Conservation (phyloP, 2,888 invertebrate species). For the Ectemnius cavifrons region DNA sequence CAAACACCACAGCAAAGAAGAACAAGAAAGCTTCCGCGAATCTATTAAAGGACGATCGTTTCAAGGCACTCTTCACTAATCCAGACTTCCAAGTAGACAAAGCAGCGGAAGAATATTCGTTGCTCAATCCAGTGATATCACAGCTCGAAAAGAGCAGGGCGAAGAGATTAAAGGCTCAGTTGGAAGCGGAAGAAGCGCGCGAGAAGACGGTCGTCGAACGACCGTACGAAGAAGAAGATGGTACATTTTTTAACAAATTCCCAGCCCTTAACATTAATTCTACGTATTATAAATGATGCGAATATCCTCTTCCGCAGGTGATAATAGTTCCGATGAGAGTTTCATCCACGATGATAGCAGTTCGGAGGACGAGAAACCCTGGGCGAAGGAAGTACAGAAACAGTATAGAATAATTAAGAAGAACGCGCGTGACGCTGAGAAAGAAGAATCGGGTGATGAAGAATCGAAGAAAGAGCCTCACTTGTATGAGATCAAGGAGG, state of each 20-base stretch:
- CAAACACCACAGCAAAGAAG: constrained; percentile 80
- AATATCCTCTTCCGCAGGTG: constrained; percentile 40
- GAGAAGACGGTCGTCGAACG: constrained; percentile 65
- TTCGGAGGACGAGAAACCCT: constrained; percentile 90
- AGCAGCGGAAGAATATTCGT: constrained; percentile 90
- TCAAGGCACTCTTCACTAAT: constrained; percentile 93
- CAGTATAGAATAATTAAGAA: constrained; percentile 79
- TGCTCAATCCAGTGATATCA: constrained; percentile 93
- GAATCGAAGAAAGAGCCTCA: constrained; percentile 77
- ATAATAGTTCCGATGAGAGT: constrained; percentile 72
- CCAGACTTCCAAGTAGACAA: constrained; percentile 95
- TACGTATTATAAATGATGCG: background rate
- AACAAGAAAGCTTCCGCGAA: constrained; percentile 80
- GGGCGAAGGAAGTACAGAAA: constrained; percentile 89
- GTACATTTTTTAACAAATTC: background rate
- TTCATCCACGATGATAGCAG: constrained; percentile 76
- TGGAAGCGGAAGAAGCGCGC: constrained; percentile 68
- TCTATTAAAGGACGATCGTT: constrained; percentile 91
- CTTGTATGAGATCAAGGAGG: constrained; percentile 82
- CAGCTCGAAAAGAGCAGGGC: constrained; percentile 84
- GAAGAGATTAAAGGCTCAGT: constrained; percentile 80
- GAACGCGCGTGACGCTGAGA: constrained; percentile 67
- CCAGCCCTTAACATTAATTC: too few relatives aligned
- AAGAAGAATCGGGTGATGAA: constrained; percentile 63
- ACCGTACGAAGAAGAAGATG: constrained; percentile 78